Evolutionary conservation across 2,797 vertebrate species (phyloP), one percentile per base, ranked within the genome.

Genomic region (Clarias platycephalus): DNA sequence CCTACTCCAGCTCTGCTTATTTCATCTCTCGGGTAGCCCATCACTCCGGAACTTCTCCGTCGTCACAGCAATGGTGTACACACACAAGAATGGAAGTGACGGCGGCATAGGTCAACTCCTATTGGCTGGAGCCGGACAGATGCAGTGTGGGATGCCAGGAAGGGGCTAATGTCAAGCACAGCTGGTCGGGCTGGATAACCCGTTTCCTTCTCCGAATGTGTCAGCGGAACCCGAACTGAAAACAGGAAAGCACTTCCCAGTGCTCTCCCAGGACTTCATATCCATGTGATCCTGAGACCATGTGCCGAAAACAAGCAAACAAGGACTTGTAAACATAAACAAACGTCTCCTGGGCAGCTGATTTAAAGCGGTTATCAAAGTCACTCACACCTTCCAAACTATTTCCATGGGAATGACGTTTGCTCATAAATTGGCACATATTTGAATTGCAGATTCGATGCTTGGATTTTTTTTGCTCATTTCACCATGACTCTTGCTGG

Each of bases 221-320:
- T 90, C 87, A 88, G 86, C 87, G 82, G 88, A 87, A 88, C 86
- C 81, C 82, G 70, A 81, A 85, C 81, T 75, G 83, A 90, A 88
- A 90, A 90, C 89, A 90, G 89, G 89, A 90, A 89, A 90, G 85
- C 81, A 60, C 87, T 89, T 90, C 88, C 88, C 88, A 86, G 83
- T 26, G 80, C 83, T 88, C 89, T 88, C 88, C 55, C 79, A 80
- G 84, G 87, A 89, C 87, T 85, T 80, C 82, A 87, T 86, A 85
- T 88, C 77, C 84, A 64, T 71, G 88, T 85, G 68, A 86, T 87
- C 83, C 87, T 66, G 79, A 64, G 64, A 87, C 76, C 81, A 70
- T 58, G 20, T 0, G 34, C 18, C n/a, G 40, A 79, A 79, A 86
- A 86, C 84, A 84, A 86, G 81, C 28, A 79, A 86, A 55, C 58